Percentiles rank a stretch among this genome's conserved stretches.
These are phyloP conservation scores for Pteropus alecto DNA, from an alignment of 2,113 vertebrate genomes.

Conservation along the genomic window DNA sequence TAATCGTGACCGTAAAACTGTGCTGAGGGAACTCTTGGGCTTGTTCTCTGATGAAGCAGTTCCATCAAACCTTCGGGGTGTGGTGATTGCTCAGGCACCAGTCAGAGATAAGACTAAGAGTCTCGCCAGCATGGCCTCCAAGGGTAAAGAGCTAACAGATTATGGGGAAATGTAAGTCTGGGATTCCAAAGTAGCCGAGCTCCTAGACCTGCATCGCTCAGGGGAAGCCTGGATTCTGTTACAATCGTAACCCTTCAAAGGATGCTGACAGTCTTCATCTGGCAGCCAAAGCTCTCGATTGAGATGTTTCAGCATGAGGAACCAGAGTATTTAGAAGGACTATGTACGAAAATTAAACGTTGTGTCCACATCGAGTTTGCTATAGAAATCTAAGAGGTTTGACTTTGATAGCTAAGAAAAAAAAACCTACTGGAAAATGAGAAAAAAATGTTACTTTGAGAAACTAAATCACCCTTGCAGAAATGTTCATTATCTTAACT, in stretches of 20 bases:
- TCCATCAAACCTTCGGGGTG: neutral
- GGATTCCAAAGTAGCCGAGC: neutral
- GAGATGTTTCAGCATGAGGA: neutral
- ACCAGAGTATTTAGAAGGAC: neutral
- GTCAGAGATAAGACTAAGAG: neutral
- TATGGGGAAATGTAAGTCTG: neutral
- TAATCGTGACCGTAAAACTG: neutral
- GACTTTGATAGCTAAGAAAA: neutral
- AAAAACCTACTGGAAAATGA: neutral
- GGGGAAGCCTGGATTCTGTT: neutral
- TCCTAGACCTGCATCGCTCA: fast-evolving
- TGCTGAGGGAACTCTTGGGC: neutral
- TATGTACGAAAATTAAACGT: neutral
- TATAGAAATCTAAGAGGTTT: neutral
- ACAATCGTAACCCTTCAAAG: neutral
- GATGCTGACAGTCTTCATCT: neutral
- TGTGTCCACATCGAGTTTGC: neutral
- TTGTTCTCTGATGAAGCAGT: neutral
- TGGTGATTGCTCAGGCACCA: neutral
- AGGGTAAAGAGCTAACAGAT: neutral
- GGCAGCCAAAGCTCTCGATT: neutral
- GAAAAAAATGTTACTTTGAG: neutral
- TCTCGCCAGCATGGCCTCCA: neutral
- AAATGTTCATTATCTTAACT: conserved; percentile 74
- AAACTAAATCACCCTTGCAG: neutral